Conservation (phyloP, 2,888 invertebrate species). For the Eilema caniola region DNA sequence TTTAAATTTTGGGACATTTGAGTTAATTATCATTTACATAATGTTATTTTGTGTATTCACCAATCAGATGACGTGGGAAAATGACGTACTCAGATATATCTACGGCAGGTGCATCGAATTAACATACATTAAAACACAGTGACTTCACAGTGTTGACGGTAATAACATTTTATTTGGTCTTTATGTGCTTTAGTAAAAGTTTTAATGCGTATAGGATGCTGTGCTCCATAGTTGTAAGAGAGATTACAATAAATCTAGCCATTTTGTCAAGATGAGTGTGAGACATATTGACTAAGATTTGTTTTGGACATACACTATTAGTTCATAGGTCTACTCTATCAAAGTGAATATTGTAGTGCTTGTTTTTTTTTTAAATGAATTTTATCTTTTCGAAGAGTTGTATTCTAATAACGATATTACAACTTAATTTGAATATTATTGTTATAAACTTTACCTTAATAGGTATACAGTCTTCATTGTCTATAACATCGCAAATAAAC, state of each 20-base stretch:
- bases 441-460: too few relatives aligned
- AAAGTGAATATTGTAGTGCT: background rate
- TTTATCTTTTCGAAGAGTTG: too few relatives aligned
- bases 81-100: slow-evolving; percentile 37
- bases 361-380: background rate
- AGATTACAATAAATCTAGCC: slow-evolving; percentile 14
- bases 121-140: slow-evolving; percentile 60
- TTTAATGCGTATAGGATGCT: slow-evolving; percentile 21
- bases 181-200: slow-evolving; percentile 23
- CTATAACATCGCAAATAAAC: too few relatives aligned
- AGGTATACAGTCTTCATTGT: too few relatives aligned
- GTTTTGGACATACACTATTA: slow-evolving; percentile 3
- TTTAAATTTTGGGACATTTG: slow-evolving; percentile 35
- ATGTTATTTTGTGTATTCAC: slow-evolving; percentile 56
- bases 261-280: slow-evolving; percentile 8
- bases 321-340: background rate
- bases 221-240: slow-evolving; percentile 2
- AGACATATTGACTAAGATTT: slow-evolving; percentile 9
- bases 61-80: slow-evolving; percentile 59
- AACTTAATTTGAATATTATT: background rate
- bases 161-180: slow-evolving; percentile 44
- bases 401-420: background rate
- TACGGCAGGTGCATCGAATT: slow-evolving; percentile 57
- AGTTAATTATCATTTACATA: slow-evolving; percentile 65
- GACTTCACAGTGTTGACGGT: slow-evolving; percentile 33